These are phyloP conservation scores for Gnatocerus cornutus DNA, from an alignment of 2,888 invertebrate species.

Conservation along the genomic window DNA sequence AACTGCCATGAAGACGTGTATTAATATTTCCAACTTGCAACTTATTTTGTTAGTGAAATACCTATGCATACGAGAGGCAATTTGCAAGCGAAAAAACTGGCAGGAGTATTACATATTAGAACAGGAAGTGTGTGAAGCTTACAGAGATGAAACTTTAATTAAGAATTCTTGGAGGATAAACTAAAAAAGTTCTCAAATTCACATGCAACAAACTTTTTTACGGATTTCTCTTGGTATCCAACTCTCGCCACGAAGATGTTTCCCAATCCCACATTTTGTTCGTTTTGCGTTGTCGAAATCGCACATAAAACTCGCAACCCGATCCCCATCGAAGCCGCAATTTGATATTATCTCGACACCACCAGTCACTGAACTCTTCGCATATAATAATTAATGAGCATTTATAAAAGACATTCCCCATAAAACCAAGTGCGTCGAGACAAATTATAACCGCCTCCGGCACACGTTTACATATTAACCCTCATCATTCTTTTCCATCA, in stretches of 20 bases:
- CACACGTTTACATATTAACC: not conserved
- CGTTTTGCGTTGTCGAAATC: not conserved
- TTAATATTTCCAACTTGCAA: too few relatives aligned
- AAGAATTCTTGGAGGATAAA: too few relatives aligned
- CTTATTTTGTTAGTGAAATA: too few relatives aligned
- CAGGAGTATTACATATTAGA: too few relatives aligned
- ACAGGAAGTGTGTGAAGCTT: too few relatives aligned
- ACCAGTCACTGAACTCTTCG: constrained; percentile 17
- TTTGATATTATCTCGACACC: constrained; percentile 16
- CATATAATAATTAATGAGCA: constrained; percentile 13
- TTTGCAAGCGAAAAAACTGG: too few relatives aligned
- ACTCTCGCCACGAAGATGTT: not conserved
- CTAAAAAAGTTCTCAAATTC: too few relatives aligned
- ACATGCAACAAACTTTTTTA: too few relatives aligned
- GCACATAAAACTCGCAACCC: constrained; percentile 1
- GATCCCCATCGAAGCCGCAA: constrained; percentile 15
- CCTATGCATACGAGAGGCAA: too few relatives aligned
- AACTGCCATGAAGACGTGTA: too few relatives aligned
- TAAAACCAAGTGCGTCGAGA: not conserved
- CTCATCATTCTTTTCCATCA: constrained; percentile 3
- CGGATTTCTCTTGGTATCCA: too few relatives aligned
- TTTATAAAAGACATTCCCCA: not conserved
- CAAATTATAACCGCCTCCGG: not conserved
- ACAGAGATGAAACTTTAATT: too few relatives aligned
- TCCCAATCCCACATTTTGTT: not conserved